phyloP scores from a whole-genome alignment of 2,888 invertebrate species.

The Melanostoma mellinum region DNA sequence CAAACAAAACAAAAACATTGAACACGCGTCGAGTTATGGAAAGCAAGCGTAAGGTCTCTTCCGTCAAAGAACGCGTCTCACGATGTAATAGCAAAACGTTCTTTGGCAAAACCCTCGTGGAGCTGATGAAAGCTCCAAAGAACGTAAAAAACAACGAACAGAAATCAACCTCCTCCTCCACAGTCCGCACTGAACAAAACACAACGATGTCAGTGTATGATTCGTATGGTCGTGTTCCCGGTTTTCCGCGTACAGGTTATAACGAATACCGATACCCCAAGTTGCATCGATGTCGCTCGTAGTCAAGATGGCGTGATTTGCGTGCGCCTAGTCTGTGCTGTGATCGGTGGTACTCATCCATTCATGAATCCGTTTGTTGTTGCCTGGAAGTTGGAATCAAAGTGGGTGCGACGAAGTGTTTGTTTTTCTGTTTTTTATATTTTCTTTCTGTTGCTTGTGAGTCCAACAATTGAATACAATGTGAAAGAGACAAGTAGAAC shows the following conservation, averaged over 20 bases:
- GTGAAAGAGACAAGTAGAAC: conserved; percentile 8
- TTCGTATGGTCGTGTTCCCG: conserved; percentile 37
- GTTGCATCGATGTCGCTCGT: conserved; percentile 49
- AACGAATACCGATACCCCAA: conserved; percentile 26
- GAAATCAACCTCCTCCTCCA: conserved; percentile 48
- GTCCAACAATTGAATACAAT: conserved; percentile 21
- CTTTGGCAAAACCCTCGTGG: conserved; percentile 53
- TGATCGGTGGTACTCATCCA: conserved; percentile 59
- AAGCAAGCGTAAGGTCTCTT: conserved; percentile 30
- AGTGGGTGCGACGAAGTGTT: conserved; percentile 34
- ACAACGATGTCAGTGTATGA: conserved; percentile 25
- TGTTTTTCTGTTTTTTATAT: neutral
- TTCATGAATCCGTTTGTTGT: conserved; percentile 64
- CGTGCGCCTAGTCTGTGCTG: conserved; percentile 34
- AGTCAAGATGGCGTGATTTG: conserved; percentile 64
- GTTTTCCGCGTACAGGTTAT: conserved; percentile 53
- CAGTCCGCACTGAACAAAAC: conserved; percentile 19
- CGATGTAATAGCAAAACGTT: conserved; percentile 64
- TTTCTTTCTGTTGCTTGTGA: conserved; percentile 8
- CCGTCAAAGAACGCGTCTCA: conserved; percentile 68
- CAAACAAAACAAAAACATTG: conserved; percentile 5
- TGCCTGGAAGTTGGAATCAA: conserved; percentile 2
- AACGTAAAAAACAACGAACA: conserved; percentile 5
- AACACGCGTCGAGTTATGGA: conserved; percentile 41
- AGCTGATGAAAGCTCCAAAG: conserved; percentile 50